A percentile compares a stretch with the other conserved stretches of the same genome.
phyloP scores from a whole-genome alignment of 2,797 vertebrate species.

The Trichosurus vulpecula region DNA sequence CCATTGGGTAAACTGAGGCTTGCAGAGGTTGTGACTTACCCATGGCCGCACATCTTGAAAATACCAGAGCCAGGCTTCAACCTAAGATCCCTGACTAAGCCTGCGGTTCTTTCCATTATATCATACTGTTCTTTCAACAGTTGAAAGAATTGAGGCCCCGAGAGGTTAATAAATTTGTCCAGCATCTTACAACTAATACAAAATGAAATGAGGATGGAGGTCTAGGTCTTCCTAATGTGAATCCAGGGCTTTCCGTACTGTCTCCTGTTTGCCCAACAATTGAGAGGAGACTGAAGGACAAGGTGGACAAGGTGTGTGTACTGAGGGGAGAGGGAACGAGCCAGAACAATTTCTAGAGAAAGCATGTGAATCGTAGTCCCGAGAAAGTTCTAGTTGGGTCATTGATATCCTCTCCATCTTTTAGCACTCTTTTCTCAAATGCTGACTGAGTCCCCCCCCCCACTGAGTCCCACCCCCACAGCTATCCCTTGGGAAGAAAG shows the following conservation, averaged over 20 bases:
- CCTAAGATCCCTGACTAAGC: background rate
- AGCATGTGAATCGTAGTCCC: background rate
- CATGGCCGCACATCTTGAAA: background rate
- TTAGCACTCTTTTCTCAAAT: background rate
- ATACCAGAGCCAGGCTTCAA: background rate
- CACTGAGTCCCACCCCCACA: background rate
- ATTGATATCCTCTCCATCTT: constrained; percentile 13
- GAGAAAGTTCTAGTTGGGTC: background rate
- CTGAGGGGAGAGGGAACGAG: background rate
- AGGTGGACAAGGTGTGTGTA: background rate
- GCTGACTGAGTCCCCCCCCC: background rate
- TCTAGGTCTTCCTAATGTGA: constrained; percentile 10
- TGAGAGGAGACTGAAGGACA: constrained; percentile 42
- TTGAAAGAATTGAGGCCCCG: background rate
- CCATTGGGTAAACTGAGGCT: background rate
- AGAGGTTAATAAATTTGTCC: background rate
- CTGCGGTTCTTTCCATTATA: background rate
- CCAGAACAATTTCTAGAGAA: background rate
- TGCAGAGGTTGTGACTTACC: background rate
- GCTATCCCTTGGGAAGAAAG: background rate
- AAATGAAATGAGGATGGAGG: background rate
- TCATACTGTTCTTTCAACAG: background rate
- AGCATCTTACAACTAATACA: background rate
- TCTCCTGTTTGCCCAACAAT: constrained; percentile 29
- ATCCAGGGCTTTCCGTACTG: background rate